phyloP scores from a whole-genome alignment of 23 tunicate species.

The Ciona savignyi region DNA sequence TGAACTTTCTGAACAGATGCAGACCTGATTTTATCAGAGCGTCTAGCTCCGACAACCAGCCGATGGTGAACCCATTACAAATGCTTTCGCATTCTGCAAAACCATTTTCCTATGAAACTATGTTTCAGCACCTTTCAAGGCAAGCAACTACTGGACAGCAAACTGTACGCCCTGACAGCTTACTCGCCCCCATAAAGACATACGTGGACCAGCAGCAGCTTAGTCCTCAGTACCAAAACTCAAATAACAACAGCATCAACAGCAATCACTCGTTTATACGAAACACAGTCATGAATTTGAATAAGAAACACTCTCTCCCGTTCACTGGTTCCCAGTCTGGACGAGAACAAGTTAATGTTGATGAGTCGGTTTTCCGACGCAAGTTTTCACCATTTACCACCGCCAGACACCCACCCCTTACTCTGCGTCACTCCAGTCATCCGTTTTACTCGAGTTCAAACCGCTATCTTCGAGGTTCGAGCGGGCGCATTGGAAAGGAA shows the following conservation, averaged over 20 bases:
- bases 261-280: not conserved
- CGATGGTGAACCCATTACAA: not conserved
- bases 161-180: not conserved
- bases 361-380: conserved; percentile 1
- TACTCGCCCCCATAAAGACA: not conserved
- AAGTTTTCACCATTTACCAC: conserved; percentile 6
- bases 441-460: conserved; percentile 5
- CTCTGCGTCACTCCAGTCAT: not conserved
- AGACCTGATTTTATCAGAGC: conserved; percentile 11
- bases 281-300: not conserved
- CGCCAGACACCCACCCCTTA: not conserved
- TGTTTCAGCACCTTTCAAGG: not conserved
- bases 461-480: conserved; percentile 2
- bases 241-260: not conserved
- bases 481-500: conserved; percentile 29
- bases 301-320: not conserved
- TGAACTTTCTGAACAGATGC: conserved; percentile 14
- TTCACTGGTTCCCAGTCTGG: not conserved
- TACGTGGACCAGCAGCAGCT: not conserved
- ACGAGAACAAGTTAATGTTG: not conserved
- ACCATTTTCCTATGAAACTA: not conserved
- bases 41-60: not conserved
- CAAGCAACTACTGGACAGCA: not conserved
- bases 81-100: not conserved
- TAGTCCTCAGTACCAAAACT: not conserved